A percentile compares a stretch with the other conserved stretches of the same genome.
These are phyloP conservation scores for Malurus elegans DNA, from an alignment of 2,113 vertebrate genomes.

Conservation along the genomic window DNA sequence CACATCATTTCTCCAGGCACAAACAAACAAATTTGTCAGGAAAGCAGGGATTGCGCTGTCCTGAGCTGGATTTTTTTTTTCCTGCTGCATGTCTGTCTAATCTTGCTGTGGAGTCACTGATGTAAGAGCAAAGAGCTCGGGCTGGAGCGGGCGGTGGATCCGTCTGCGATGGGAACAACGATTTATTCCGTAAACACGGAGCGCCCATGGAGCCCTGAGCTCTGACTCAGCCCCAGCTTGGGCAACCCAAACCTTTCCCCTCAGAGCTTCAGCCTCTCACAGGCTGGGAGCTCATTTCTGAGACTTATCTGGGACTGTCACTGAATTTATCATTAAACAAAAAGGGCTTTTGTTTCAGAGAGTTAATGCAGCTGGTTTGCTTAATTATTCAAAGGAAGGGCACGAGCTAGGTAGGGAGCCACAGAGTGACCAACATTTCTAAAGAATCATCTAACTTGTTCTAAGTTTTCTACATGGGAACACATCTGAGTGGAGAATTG, in stretches of 20 bases:
- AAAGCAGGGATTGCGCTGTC: accelerated
- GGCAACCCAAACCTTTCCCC: neutral
- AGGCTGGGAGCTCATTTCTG: neutral
- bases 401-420: neutral
- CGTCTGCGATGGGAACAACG: neutral
- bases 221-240: neutral
- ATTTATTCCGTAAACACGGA: neutral
- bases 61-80: neutral
- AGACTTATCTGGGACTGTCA: neutral
- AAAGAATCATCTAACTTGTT: neutral
- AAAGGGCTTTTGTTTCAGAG: slow-evolving; percentile 2
- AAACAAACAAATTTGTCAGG: neutral
- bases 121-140: neutral
- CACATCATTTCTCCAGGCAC: accelerated
- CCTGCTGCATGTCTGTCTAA: neutral
- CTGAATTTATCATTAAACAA: neutral
- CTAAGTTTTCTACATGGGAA: neutral
- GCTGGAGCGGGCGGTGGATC: neutral
- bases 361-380: neutral
- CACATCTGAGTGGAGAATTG: neutral
- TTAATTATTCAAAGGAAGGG: neutral
- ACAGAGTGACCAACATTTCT: neutral
- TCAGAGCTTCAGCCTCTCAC: neutral
- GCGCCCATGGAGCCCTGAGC: neutral
- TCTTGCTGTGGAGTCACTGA: neutral